phyloP scores from a whole-genome alignment of 1,140 invertebrate genomes.

The Venturia canescens region DNA sequence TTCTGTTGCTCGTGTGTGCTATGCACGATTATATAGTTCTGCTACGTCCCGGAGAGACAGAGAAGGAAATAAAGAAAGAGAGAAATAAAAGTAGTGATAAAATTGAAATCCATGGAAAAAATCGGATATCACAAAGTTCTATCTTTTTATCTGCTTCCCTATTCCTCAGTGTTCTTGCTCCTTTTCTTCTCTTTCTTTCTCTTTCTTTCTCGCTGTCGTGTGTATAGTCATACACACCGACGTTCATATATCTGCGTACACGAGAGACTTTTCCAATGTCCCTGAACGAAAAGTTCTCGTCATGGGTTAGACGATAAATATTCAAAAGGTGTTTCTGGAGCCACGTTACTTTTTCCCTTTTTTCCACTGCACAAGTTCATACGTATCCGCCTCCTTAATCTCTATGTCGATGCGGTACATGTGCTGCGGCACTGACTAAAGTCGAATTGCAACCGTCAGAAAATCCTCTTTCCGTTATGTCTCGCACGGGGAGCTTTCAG shows the following conservation, averaged over 20 bases:
- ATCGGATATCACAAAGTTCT: slow-evolving; percentile 4
- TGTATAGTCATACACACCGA: background rate
- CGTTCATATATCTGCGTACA: background rate
- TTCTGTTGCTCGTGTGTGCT: background rate
- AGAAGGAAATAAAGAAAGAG: no score
- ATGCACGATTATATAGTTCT: background rate
- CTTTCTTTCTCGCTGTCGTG: background rate
- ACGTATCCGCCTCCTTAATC: slow-evolving; percentile 7
- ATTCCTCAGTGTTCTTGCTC: background rate
- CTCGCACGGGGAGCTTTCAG: background rate
- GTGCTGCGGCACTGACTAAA: slow-evolving; percentile 14
- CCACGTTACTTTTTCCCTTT: background rate
- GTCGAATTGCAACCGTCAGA: background rate
- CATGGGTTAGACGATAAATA: slow-evolving; percentile 41
- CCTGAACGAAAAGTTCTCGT: slow-evolving; percentile 1
- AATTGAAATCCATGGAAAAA: slow-evolving; percentile 15
- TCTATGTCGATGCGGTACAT: slow-evolving; percentile 6
- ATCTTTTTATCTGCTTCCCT: background rate
- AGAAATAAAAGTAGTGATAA: background rate
- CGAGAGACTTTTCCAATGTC: slow-evolving; percentile 41
- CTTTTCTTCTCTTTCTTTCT: background rate
- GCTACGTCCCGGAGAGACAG: background rate
- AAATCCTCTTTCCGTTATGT: background rate
- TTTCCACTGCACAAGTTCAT: background rate
- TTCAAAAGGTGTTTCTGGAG: slow-evolving; percentile 46